Conservation (phyloP, 2,113 vertebrate genomes). For the Neolamprologus ventralis region DNA sequence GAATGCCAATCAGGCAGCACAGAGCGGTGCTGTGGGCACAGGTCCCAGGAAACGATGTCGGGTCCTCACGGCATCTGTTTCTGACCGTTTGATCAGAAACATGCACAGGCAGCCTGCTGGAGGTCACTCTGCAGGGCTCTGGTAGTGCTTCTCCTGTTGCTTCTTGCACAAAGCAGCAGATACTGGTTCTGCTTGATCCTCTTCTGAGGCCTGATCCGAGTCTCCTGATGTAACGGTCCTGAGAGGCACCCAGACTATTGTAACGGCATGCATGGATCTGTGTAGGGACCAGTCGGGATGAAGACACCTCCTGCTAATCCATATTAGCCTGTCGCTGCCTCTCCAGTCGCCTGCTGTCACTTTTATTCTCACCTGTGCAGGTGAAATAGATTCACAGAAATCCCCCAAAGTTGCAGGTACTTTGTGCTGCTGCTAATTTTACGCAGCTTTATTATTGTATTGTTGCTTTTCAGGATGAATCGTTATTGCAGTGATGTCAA, state of each 20-base stretch:
- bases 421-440: not conserved
- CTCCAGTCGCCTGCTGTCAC: not conserved
- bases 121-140: not conserved
- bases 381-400: not conserved
- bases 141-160: not conserved
- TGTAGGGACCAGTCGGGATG: not conserved
- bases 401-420: fast-evolving
- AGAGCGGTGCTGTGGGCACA: not conserved
- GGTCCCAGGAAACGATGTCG: not conserved
- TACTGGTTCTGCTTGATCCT: not conserved
- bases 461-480: not conserved
- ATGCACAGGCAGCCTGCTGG: not conserved
- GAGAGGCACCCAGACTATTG: not conserved
- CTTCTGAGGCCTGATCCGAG: not conserved
- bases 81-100: not conserved
- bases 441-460: not conserved
- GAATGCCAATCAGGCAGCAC: not conserved
- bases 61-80: not conserved
- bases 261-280: not conserved
- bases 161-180: not conserved
- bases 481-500: fast-evolving
- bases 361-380: not conserved
- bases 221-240: not conserved
- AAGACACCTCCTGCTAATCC: not conserved
- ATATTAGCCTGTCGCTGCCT: not conserved